Evolutionary conservation across 2,888 invertebrate genomes (phyloP).

Genomic region (Dioctria rufipes): DNA sequence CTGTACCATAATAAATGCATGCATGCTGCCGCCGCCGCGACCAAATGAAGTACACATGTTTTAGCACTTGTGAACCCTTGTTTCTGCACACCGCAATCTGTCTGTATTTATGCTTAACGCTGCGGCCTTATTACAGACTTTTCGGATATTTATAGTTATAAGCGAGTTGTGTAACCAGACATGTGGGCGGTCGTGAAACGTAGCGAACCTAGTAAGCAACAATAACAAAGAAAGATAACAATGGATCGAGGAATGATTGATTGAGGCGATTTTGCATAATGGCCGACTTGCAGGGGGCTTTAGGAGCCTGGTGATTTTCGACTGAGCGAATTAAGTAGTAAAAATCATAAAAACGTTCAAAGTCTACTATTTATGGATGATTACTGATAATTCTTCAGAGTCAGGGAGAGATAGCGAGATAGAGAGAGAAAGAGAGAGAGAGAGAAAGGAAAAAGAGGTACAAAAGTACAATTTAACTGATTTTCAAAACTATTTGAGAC

Average conservation of each 20-base stretch:
- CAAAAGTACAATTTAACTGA: too few relatives aligned
- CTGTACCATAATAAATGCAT: too few relatives aligned
- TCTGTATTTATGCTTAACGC: neutral
- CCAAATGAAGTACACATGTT: slow-evolving; percentile 33
- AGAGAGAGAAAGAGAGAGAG: too few relatives aligned
- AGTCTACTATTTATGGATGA: too few relatives aligned
- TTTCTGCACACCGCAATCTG: neutral
- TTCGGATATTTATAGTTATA: neutral
- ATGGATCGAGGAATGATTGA: slow-evolving; percentile 27
- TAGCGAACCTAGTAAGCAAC: neutral
- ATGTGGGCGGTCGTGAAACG: slow-evolving; percentile 14
- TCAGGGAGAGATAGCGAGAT: too few relatives aligned
- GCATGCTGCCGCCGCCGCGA: slow-evolving; percentile 26
- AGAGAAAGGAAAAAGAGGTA: too few relatives aligned
- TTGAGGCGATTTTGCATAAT: slow-evolving; percentile 25
- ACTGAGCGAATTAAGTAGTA: too few relatives aligned
- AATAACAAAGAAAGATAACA: neutral
- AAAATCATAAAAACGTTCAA: too few relatives aligned
- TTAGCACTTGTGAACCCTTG: slow-evolving; percentile 26
- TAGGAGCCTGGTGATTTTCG: neutral
- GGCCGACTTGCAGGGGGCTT: neutral
- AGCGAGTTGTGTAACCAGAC: slow-evolving; percentile 20
- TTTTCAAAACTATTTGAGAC: too few relatives aligned
- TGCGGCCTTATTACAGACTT: neutral
- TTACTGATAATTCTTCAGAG: too few relatives aligned